phyloP scores from a whole-genome alignment of 2,888 invertebrate species.

The Scaptomyza parva region DNA sequence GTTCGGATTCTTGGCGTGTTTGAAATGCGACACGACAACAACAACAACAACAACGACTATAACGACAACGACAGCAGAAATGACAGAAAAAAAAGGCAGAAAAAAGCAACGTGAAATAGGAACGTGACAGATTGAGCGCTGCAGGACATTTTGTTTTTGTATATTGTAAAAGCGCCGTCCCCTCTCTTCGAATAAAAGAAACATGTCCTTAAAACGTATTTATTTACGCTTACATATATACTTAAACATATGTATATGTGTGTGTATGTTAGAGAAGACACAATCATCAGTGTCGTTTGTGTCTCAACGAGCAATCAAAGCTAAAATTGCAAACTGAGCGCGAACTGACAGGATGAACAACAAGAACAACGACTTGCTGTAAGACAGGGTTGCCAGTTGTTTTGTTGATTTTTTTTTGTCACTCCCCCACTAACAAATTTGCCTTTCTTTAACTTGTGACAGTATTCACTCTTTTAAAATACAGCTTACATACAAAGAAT shows the following conservation, averaged over 20 bases:
- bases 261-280: constrained; percentile 11
- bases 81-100: constrained; percentile 25
- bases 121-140: constrained; percentile 67
- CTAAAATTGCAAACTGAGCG: constrained; percentile 21
- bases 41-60: constrained; percentile 17
- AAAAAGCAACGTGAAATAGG: constrained; percentile 36
- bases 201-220: constrained; percentile 10
- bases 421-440: not conserved
- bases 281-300: constrained; percentile 31
- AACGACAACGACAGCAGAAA: constrained; percentile 12
- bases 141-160: constrained; percentile 58
- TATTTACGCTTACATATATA: not conserved
- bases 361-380: constrained; percentile 9
- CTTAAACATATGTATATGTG: not conserved
- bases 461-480: not conserved
- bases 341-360: constrained; percentile 15
- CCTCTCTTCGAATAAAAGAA: constrained; percentile 22
- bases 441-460: not conserved
- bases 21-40: constrained; percentile 52
- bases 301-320: constrained; percentile 58
- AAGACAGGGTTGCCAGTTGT: not conserved
- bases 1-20: constrained; percentile 26
- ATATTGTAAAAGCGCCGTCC: constrained; percentile 29
- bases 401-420: not conserved
- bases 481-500: not conserved